Percentiles rank a stretch among this genome's conserved stretches.
These are phyloP conservation scores for Pristionchus fissidentatus DNA, from an alignment of 2,888 invertebrate genomes.

Conservation along the genomic window DNA sequence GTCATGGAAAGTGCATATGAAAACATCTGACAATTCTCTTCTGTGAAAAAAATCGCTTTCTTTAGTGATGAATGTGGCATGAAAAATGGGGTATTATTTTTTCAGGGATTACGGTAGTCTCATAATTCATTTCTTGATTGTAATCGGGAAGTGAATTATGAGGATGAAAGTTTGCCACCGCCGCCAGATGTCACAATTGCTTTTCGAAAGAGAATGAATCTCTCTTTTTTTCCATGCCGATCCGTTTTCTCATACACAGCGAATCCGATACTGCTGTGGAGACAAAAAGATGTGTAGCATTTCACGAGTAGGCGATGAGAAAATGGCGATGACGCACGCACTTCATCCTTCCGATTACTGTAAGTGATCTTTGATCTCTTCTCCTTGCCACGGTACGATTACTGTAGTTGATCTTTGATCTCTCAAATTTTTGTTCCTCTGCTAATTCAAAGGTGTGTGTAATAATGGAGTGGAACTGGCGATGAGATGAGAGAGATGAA, in stretches of 20 bases:
- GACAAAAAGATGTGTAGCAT: background rate
- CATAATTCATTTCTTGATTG: background rate
- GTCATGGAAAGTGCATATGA: too few relatives aligned
- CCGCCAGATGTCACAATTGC: constrained; percentile 5
- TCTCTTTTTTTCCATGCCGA: constrained; percentile 28
- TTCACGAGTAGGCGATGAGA: background rate
- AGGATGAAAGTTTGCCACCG: constrained; percentile 16
- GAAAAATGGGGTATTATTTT: too few relatives aligned
- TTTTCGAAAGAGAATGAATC: too few relatives aligned
- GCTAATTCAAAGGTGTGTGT: background rate
- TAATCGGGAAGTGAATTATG: too few relatives aligned
- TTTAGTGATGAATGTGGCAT: too few relatives aligned
- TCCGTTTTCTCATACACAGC: constrained; percentile 37
- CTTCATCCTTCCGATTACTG: too few relatives aligned
- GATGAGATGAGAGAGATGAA: background rate
- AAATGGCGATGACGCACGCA: too few relatives aligned
- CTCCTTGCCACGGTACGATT: background rate
- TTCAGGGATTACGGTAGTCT: background rate
- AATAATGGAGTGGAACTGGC: constrained; percentile 27
- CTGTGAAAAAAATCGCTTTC: too few relatives aligned
- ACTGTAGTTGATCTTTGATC: background rate
- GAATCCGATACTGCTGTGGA: constrained; percentile 11
- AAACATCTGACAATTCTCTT: too few relatives aligned
- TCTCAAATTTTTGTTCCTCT: background rate
- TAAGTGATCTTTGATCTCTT: too few relatives aligned